Base-by-base conservation (phyloP, 2,888 invertebrate genomes). In the Physocephala rufipes region DNA sequence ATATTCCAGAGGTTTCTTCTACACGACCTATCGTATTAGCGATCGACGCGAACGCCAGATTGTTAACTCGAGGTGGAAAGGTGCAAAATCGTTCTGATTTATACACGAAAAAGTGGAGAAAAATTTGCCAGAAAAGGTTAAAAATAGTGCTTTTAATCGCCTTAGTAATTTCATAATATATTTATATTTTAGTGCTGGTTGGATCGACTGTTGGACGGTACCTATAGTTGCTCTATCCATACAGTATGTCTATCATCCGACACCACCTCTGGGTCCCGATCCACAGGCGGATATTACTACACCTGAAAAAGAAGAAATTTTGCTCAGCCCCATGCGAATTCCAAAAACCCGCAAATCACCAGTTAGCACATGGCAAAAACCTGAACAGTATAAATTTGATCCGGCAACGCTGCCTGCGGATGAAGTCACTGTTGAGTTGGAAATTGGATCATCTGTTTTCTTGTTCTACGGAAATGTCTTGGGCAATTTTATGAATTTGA, bases 181-280 rank as follows among this genome's bases (percentile, higher is more conserved):
- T 49, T 62, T 5, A 15, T 2, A 12, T 0, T 65, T 16, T 19
- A 78, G 87, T 73, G 83, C 86, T 47, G 96, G 97, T 2, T 99
- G 98, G 98, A 91, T 97, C 0, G 97, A 97, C 83, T 97, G 97
- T 82, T 97, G 97, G 97, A 94, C 94, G 62, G 96, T 97, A 7
- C 96, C 97, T 0, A 96, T 97, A 74, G 94, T 96, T 5, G 96
- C 96, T 0, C 87, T 98, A 24, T 95, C 94, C 77, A 95, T 99
- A 67, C 91, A 92, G 74, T 98, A 97, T 84, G 90, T 91, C 24
- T 98, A 96, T 85, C 97, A 98, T 86, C 97, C 97, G 0, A 92
- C 94, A 81, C 96, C 97, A 2, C 93, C 95, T 0, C 85, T 95
- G 55, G 95, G 95, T 0, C 95, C 95, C 0, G 91, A 92, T 76